Evolutionary conservation across 2,888 invertebrate species (phyloP).

Genomic region (Seira sanloemensis): DNA sequence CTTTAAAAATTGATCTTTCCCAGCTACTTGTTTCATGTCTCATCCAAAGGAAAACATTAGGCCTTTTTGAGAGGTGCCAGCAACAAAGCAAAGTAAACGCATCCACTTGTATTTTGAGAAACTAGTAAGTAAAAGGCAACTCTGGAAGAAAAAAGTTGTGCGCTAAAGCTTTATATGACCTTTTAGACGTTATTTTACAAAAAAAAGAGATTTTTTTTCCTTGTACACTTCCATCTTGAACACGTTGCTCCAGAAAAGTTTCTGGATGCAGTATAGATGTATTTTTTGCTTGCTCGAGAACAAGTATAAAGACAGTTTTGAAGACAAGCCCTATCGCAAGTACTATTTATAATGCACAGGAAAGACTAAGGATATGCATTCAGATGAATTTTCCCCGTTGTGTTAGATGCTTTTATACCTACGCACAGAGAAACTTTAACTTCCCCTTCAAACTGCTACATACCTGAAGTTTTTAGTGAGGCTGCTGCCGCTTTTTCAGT

Average conservation of each 20-base stretch:
- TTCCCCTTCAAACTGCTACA: not conserved
- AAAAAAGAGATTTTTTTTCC: slow-evolving; percentile 41
- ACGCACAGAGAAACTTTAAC: too few relatives aligned
- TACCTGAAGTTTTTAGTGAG: not conserved
- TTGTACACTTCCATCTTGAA: slow-evolving; percentile 47
- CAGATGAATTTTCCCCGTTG: too few relatives aligned
- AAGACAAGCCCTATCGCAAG: not conserved
- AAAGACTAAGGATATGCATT: too few relatives aligned
- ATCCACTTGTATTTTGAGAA: slow-evolving; percentile 21
- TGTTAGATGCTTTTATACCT: too few relatives aligned
- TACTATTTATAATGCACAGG: too few relatives aligned
- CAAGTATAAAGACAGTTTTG: not conserved
- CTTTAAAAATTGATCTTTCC: slow-evolving; percentile 34
- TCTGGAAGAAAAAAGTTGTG: slow-evolving; percentile 22
- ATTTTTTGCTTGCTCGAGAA: too few relatives aligned
- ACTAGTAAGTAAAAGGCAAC: slow-evolving; percentile 19
- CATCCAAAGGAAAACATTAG: slow-evolving; percentile 21
- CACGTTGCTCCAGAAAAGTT: slow-evolving; percentile 44
- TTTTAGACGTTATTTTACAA: too few relatives aligned
- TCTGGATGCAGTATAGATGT: not conserved
- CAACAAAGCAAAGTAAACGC: slow-evolving; percentile 26
- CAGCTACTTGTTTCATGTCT: slow-evolving; percentile 25
- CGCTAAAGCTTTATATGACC: slow-evolving; percentile 22
- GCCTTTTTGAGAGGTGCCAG: slow-evolving; percentile 38
- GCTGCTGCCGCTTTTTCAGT: slow-evolving; percentile 9